Conservation (phyloP, 2,888 invertebrate genomes). For the Lampropteryx suffumata region DNA sequence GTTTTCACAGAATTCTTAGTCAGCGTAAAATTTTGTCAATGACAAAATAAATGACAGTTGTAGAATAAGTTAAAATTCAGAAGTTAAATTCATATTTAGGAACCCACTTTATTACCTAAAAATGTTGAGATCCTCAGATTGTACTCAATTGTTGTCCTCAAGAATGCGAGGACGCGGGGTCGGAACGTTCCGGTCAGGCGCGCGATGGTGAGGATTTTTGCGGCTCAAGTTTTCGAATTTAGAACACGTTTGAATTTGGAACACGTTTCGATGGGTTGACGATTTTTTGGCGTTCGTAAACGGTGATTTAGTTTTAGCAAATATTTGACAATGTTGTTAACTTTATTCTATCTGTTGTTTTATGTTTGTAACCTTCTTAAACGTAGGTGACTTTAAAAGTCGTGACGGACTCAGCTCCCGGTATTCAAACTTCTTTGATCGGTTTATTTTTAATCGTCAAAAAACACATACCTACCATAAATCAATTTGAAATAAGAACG, state of each 20-base stretch:
- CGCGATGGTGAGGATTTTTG: constrained; percentile 62
- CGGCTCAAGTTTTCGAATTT: constrained; percentile 50
- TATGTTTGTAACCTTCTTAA: too few species aligned
- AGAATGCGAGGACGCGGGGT: constrained; percentile 45
- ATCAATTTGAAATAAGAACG: constrained; percentile 55
- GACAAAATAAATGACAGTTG: too few species aligned
- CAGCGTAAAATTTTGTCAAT: too few species aligned
- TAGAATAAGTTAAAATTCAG: too few species aligned
- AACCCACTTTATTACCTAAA: not conserved
- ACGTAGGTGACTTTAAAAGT: too few species aligned
- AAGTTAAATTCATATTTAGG: too few species aligned
- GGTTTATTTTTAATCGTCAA: constrained; percentile 12
- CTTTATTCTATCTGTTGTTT: too few species aligned
- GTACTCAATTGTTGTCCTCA: constrained; percentile 56
- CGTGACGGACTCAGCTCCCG: too few species aligned
- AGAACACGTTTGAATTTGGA: constrained; percentile 29
- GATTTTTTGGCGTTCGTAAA: constrained; percentile 3
- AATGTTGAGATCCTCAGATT: constrained; percentile 26
- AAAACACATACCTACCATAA: constrained; percentile 36
- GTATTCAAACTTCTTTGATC: not conserved
- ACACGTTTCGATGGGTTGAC: constrained; percentile 12
- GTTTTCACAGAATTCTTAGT: too few species aligned
- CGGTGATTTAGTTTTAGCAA: constrained; percentile 3
- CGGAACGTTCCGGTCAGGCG: constrained; percentile 36
- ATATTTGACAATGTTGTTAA: not conserved